phyloP scores from a whole-genome alignment of 2,888 invertebrate species.

The Serrognathus titanus region DNA sequence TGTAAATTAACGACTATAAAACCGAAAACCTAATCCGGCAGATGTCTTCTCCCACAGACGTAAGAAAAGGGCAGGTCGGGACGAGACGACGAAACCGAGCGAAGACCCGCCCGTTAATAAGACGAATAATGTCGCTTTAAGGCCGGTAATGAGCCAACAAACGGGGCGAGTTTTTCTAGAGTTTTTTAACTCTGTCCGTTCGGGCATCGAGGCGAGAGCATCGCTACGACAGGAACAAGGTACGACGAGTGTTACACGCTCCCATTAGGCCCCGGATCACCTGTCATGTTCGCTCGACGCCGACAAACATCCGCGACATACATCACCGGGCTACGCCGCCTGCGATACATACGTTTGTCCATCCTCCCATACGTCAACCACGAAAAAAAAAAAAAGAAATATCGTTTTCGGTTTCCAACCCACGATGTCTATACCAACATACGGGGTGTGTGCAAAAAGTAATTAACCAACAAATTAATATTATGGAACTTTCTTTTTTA shows the following conservation, averaged over 20 bases:
- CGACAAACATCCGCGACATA: constrained; percentile 18
- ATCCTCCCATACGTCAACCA: not conserved
- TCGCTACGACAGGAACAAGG: constrained; percentile 17
- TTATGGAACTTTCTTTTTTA: too few species aligned
- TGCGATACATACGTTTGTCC: constrained; percentile 1
- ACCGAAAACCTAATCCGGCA: too few species aligned
- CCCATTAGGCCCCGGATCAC: constrained; percentile 16
- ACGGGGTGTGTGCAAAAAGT: not conserved
- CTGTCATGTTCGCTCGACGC: constrained; percentile 18
- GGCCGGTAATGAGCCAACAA: not conserved
- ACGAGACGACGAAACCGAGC: not conserved
- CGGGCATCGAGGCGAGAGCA: constrained; percentile 9
- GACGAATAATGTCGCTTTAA: not conserved
- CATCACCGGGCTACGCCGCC: constrained; percentile 12
- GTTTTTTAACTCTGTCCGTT: not conserved
- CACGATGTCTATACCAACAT: not conserved
- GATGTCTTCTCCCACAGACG: too few species aligned
- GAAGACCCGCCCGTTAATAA: not conserved
- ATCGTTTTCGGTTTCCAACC: not conserved
- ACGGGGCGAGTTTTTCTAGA: not conserved
- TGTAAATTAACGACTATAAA: too few species aligned
- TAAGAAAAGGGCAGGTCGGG: not conserved
- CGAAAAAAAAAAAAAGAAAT: not conserved
- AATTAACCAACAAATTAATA: too few species aligned
- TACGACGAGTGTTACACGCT: constrained; percentile 17